A percentile compares a stretch with the other conserved stretches of the same genome.
phyloP scores from a whole-genome alignment of 2,113 vertebrate genomes.

The Microtus ochrogaster region DNA sequence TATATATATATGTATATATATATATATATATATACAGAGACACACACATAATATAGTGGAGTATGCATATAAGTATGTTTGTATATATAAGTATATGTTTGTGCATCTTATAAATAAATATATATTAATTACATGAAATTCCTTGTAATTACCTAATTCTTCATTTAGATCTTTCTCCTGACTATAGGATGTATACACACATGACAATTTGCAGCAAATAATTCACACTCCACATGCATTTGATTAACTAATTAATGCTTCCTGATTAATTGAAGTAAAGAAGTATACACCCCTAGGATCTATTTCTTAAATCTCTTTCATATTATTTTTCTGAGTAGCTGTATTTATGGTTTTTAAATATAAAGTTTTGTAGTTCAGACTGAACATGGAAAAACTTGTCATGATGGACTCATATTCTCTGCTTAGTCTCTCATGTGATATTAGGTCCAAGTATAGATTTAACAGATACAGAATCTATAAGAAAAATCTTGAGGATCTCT shows the following conservation, averaged over 20 bases:
- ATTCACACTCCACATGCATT: neutral
- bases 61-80: no score
- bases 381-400: neutral
- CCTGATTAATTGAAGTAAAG: neutral
- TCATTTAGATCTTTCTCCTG: neutral
- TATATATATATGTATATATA: neutral
- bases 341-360: neutral
- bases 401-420: neutral
- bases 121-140: neutral
- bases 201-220: neutral
- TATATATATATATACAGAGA: no score
- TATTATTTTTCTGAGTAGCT: neutral
- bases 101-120: neutral
- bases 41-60: no score
- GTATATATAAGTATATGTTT: neutral
- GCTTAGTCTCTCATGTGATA: neutral
- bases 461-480: neutral
- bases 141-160: neutral
- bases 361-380: constrained; percentile 7
- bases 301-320: neutral
- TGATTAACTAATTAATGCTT: neutral
- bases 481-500: neutral
- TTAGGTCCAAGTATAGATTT: neutral
- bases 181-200: neutral
- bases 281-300: neutral